Percentiles rank a stretch among this genome's conserved stretches.
Evolutionary conservation across 2,888 invertebrate genomes (phyloP).

Genomic region (Lutraria lutraria): DNA sequence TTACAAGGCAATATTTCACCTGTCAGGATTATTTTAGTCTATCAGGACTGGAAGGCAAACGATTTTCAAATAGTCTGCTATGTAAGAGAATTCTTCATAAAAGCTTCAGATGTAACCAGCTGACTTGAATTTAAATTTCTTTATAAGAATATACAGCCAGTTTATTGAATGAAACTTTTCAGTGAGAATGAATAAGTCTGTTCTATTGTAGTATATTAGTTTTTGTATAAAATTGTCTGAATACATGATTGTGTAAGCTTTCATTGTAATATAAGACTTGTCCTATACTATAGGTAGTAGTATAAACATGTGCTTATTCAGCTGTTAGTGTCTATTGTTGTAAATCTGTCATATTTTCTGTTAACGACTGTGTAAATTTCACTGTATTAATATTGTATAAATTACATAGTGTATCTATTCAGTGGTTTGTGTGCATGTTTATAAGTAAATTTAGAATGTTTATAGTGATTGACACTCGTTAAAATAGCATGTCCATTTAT

Average conservation of each 20-base stretch:
- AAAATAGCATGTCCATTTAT: background rate
- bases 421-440: background rate
- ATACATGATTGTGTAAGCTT: background rate
- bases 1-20: too few species aligned
- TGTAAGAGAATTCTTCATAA: background rate
- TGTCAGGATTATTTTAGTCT: too few species aligned
- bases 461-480: background rate
- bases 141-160: background rate
- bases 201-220: slow-evolving; percentile 6
- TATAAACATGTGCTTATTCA: background rate
- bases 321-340: slow-evolving; percentile 1
- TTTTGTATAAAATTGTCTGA: background rate
- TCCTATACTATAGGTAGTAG: background rate
- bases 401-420: background rate
- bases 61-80: too few species aligned
- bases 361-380: background rate
- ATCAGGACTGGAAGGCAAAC: too few species aligned
- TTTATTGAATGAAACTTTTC: background rate
- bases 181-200: background rate
- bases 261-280: background rate
- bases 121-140: too few species aligned
- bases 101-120: background rate
- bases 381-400: background rate
- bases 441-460: background rate
- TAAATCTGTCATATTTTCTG: slow-evolving; percentile 7